Conservation (phyloP, 2,888 invertebrate species). For the Zonitis immaculata region DNA sequence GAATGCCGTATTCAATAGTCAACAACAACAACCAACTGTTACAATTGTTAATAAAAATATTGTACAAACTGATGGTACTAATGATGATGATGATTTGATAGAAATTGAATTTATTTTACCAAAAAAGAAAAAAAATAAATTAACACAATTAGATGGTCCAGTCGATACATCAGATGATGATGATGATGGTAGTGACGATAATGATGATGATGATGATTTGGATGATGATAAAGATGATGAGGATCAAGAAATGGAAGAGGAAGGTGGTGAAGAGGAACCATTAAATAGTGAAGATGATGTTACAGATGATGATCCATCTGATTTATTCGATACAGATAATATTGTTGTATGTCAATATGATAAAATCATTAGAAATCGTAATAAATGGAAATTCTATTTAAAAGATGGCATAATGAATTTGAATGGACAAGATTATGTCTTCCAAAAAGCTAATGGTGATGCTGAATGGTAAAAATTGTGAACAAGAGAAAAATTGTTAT, state of each 20-base stretch:
- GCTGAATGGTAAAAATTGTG: constrained; percentile 84
- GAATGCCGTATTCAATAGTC: constrained; percentile 60
- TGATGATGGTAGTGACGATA: constrained; percentile 65
- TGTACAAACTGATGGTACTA: constrained; percentile 35
- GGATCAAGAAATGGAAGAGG: constrained; percentile 34
- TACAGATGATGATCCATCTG: constrained; percentile 90
- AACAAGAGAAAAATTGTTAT: constrained; percentile 2
- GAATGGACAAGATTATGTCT: constrained; percentile 96
- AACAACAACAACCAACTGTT: constrained; percentile 27
- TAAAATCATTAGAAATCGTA: constrained; percentile 97
- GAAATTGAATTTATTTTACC: constrained; percentile 47
- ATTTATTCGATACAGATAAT: constrained; percentile 98
- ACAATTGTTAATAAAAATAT: constrained; percentile 38
- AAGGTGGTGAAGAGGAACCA: constrained; percentile 67
- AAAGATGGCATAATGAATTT: constrained; percentile 99
- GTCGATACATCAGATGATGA: constrained; percentile 68
- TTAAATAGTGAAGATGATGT: constrained; percentile 96
- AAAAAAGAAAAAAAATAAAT: constrained; percentile 27
- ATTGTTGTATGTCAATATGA: constrained; percentile 99
- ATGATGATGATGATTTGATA: constrained; percentile 47
- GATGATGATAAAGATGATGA: constrained; percentile 64
- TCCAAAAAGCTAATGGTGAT: constrained; percentile 98
- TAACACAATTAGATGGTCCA: constrained; percentile 53
- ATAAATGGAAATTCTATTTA: constrained; percentile 99
- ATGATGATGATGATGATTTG: constrained; percentile 58